Percentiles rank a stretch among this genome's conserved stretches.
phyloP scores from a whole-genome alignment of 2,797 vertebrate genomes.

The Ceryle rudis region DNA sequence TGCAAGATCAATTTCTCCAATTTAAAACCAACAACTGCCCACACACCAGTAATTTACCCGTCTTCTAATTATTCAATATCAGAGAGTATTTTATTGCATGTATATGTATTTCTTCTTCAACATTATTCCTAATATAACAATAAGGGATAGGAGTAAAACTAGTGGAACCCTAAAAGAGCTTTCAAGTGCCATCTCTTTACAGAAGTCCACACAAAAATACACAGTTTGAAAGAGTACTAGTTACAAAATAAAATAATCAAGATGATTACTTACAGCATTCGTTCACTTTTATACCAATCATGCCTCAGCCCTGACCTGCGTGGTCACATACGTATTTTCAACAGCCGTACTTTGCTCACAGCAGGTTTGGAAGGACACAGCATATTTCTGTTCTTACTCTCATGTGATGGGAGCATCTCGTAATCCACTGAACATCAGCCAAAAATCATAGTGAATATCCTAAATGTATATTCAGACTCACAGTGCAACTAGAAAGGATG shows the following conservation, averaged over 20 bases:
- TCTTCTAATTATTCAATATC: neutral
- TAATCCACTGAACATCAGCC: neutral
- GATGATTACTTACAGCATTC: neutral
- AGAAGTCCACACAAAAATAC: neutral
- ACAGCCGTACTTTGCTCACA: neutral
- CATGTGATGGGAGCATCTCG: neutral
- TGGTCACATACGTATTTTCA: neutral
- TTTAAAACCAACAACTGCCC: neutral
- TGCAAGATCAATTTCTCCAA: neutral
- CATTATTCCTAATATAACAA: neutral
- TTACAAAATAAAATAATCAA: neutral
- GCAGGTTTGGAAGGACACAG: neutral
- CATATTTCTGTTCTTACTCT: neutral
- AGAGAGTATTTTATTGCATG: neutral
- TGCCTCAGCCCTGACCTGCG: neutral
- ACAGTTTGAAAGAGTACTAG: neutral
- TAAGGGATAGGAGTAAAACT: neutral
- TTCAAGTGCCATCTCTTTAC: neutral
- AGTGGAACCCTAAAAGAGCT: neutral
- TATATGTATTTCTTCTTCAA: neutral
- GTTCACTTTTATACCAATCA: neutral
- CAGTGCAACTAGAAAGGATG: neutral
- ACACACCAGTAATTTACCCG: neutral
- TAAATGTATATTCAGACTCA: neutral
- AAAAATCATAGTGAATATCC: neutral